These are phyloP conservation scores for Dusona sp. DNA, from an alignment of 2,888 invertebrate genomes.

Conservation along the genomic window DNA sequence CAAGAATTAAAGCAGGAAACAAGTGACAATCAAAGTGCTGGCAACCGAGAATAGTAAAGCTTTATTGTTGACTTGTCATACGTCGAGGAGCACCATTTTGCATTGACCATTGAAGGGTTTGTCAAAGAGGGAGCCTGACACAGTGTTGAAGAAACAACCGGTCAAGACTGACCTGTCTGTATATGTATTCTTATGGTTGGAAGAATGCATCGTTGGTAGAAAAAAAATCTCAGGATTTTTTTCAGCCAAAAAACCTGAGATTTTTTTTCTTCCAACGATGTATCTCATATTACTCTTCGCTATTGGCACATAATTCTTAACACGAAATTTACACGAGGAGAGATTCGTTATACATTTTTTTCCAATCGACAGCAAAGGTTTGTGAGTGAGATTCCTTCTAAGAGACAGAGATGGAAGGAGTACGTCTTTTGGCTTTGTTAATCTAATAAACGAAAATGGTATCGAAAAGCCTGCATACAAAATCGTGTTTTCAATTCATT, in stretches of 20 bases:
- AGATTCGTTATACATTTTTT: conserved; percentile 4
- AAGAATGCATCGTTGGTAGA: background rate
- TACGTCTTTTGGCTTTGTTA: conserved; percentile 27
- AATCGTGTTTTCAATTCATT: conserved; percentile 42
- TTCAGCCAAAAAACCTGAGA: no score
- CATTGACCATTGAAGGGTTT: conserved; percentile 55
- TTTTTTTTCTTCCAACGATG: conserved; percentile 24
- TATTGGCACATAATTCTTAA: conserved; percentile 19
- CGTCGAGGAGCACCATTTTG: conserved; percentile 73
- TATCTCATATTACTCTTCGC: conserved; percentile 43
- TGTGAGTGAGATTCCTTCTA: background rate
- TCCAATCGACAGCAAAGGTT: conserved; percentile 1
- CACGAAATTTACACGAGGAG: conserved; percentile 6
- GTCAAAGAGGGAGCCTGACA: conserved; percentile 67
- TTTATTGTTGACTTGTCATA: conserved; percentile 80
- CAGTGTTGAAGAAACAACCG: conserved; percentile 66
- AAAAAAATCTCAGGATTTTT: conserved; percentile 9
- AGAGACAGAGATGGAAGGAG: background rate
- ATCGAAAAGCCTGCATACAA: conserved; percentile 41
- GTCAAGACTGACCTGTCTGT: conserved; percentile 71
- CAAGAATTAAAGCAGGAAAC: conserved; percentile 79
- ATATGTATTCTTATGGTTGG: conserved; percentile 13
- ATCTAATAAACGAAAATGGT: conserved; percentile 35
- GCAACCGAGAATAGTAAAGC: conserved; percentile 72
- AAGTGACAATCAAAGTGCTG: conserved; percentile 82